phyloP scores from a whole-genome alignment of 2,113 vertebrate genomes.

The Paratilapia polleni region DNA sequence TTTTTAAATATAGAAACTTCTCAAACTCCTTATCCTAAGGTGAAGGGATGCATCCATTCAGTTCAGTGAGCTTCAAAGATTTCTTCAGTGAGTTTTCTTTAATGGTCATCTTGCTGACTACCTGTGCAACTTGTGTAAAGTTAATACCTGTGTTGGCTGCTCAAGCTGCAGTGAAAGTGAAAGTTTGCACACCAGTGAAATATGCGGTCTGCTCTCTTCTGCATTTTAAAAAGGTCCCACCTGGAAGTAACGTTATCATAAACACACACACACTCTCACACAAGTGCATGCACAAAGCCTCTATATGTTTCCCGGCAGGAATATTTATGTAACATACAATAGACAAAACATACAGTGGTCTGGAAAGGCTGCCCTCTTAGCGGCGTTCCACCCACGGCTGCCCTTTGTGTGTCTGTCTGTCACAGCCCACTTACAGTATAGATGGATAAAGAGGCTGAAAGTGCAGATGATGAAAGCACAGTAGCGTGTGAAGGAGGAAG shows the following conservation, averaged over 20 bases:
- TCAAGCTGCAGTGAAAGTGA: constrained; percentile 28
- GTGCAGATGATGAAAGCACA: constrained; percentile 17
- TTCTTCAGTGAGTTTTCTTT: too few relatives aligned
- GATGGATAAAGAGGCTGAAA: not conserved
- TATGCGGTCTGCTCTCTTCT: not conserved
- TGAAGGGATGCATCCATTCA: too few relatives aligned
- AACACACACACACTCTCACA: not conserved
- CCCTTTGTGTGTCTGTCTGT: constrained; percentile 28
- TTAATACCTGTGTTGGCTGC: constrained; percentile 10
- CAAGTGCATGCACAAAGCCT: not conserved
- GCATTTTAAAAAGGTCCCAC: not conserved
- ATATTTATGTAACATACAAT: constrained; percentile 48
- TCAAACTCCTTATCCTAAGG: too few relatives aligned
- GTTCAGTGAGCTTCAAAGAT: too few relatives aligned
- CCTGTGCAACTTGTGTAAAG: not conserved
- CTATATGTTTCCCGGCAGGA: constrained; percentile 19
- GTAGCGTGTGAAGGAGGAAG: not conserved
- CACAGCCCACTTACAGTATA: constrained; percentile 14
- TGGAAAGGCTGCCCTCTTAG: not conserved
- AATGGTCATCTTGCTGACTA: not conserved
- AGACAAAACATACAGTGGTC: constrained; percentile 52
- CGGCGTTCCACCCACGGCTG: constrained; percentile 9
- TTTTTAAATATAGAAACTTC: not conserved
- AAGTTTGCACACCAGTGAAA: not conserved
- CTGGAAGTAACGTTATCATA: not conserved